Evolutionary conservation across 1,140 invertebrate species (phyloP).

Genomic region (Homarus americanus): DNA sequence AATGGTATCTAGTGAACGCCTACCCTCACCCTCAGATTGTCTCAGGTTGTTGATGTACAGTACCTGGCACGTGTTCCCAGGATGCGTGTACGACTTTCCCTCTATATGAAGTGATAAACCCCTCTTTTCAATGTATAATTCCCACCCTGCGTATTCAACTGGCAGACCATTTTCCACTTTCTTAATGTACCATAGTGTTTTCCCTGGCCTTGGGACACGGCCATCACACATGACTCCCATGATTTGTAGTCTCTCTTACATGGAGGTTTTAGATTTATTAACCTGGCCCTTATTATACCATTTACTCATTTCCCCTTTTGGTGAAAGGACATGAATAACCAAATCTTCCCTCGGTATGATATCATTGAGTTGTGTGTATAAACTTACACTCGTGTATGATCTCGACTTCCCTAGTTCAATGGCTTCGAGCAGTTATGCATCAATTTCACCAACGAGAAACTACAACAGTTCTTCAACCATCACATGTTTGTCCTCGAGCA

Average conservation of each 20-base stretch:
- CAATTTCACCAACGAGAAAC: constrained; percentile 99
- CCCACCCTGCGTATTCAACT: constrained; percentile 2
- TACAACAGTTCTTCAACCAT: constrained; percentile 99
- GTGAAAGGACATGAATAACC: neutral
- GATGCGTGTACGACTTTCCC: neutral
- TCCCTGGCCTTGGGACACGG: neutral
- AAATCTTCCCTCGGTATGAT: neutral
- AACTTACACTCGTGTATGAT: constrained; percentile 9
- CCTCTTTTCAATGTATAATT: too few relatives aligned
- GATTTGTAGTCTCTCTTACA: neutral
- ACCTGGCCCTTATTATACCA: neutral
- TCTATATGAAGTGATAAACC: too few relatives aligned
- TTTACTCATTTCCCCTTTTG: neutral
- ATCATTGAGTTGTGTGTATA: neutral
- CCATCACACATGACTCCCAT: neutral
- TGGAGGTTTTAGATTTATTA: neutral
- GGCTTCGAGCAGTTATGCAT: constrained; percentile 99
- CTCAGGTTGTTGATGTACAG: too few relatives aligned
- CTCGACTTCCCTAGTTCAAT: constrained; percentile 87
- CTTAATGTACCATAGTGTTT: neutral
- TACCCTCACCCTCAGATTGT: too few relatives aligned
- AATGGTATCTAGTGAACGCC: too few relatives aligned
- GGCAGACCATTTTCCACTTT: neutral
- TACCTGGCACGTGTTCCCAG: too few relatives aligned
- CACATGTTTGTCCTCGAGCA: constrained; percentile 99